These are phyloP conservation scores for Marronus borbonicus DNA, from an alignment of 2,888 invertebrate genomes.

Conservation along the genomic window DNA sequence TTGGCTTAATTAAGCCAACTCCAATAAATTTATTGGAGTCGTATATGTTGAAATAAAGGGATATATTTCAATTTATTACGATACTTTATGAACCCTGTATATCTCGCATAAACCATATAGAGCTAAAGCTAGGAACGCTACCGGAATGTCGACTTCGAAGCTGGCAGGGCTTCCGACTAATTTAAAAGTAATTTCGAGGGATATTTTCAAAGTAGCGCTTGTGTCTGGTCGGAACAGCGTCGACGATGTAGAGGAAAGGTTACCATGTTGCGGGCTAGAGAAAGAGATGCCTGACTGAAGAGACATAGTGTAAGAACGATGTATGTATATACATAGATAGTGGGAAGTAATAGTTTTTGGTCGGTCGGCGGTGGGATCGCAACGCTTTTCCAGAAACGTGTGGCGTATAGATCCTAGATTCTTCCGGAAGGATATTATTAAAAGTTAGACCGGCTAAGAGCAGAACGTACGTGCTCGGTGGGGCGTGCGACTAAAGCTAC, in stretches of 20 bases:
- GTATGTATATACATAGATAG: too few relatives aligned
- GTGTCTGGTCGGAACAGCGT: not conserved
- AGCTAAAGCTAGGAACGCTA: too few relatives aligned
- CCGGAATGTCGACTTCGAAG: not conserved
- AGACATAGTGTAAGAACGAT: not conserved
- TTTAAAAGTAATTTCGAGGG: slow-evolving; percentile 16
- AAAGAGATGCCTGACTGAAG: not conserved
- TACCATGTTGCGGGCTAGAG: not conserved
- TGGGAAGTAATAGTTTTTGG: too few relatives aligned
- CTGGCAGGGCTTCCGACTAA: not conserved
- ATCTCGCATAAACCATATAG: too few relatives aligned
- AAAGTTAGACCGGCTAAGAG: not conserved
- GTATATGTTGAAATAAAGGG: too few relatives aligned
- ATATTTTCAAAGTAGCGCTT: not conserved
- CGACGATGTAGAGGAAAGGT: not conserved
- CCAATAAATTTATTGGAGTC: too few relatives aligned
- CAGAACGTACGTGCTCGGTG: not conserved
- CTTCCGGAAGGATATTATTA: slow-evolving; percentile 7
- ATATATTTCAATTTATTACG: too few relatives aligned
- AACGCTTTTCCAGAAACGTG: too few relatives aligned
- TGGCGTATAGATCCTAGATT: too few relatives aligned
- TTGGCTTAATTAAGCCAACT: too few relatives aligned
- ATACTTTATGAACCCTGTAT: too few relatives aligned
- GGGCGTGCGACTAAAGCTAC: not conserved
- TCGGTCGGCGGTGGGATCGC: too few relatives aligned